Conservation (phyloP, 2,113 vertebrate species). For the Microtus pennsylvanicus region DNA sequence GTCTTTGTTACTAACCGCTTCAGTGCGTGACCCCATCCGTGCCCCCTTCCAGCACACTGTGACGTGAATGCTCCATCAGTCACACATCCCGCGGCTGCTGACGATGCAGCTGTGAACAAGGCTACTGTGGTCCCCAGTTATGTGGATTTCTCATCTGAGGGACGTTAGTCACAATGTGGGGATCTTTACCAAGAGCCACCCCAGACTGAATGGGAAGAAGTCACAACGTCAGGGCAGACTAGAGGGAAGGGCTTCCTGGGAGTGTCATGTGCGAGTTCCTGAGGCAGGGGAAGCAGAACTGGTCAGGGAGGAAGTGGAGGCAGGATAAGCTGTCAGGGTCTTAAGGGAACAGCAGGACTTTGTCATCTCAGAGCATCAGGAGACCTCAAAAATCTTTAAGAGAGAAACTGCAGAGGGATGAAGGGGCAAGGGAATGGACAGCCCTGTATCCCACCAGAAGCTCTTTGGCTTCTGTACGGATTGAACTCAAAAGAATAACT, state of each 20-base stretch:
- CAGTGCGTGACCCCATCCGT: background rate
- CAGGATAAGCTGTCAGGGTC: no score
- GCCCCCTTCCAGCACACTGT: background rate
- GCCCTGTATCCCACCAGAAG: background rate
- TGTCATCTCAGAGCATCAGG: background rate
- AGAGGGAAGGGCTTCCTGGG: rapidly evolving
- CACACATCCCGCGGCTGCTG: no score
- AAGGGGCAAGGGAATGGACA: background rate
- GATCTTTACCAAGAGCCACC: background rate
- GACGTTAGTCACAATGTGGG: rapidly evolving
- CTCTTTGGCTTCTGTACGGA: background rate
- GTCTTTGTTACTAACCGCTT: background rate
- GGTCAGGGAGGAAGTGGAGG: background rate
- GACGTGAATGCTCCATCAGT: no score
- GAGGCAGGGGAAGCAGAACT: background rate
- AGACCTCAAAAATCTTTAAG: background rate
- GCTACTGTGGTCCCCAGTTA: background rate
- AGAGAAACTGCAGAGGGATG: background rate
- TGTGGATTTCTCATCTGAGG: background rate
- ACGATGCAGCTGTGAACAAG: background rate
- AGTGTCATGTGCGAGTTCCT: background rate
- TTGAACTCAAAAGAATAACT: background rate
- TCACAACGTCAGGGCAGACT: rapidly evolving
- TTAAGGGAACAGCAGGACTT: no score
- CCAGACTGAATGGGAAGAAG: rapidly evolving